These are phyloP conservation scores for Caenorhabditis inopinata DNA, from an alignment of 1,140 invertebrate species.

Conservation along the genomic window DNA sequence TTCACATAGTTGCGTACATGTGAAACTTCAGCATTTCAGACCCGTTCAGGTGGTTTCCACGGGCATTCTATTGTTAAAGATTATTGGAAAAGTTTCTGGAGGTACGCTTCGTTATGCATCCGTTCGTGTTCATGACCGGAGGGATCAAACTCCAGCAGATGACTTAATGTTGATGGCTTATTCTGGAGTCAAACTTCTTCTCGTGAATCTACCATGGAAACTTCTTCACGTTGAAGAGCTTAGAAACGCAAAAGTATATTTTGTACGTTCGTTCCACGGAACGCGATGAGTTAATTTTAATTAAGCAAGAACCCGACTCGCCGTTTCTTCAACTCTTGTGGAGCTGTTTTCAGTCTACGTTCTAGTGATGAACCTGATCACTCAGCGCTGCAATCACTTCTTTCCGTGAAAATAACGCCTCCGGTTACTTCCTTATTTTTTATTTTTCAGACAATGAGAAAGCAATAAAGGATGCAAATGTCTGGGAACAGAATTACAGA, in stretches of 20 bases:
- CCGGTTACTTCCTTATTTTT: too few relatives aligned
- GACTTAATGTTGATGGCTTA: slow-evolving; percentile 91
- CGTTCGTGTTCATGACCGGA: slow-evolving; percentile 97
- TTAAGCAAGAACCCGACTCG: neutral
- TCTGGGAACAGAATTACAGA: slow-evolving; percentile 11
- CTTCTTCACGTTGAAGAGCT: neutral
- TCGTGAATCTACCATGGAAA: slow-evolving; percentile 90
- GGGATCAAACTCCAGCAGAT: slow-evolving; percentile 72
- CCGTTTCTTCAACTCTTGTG: slow-evolving; percentile 22
- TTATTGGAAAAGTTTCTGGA: slow-evolving; percentile 67
- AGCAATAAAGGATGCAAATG: too few relatives aligned
- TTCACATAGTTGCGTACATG: too few relatives aligned
- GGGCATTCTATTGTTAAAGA: too few relatives aligned
- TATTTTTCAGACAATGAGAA: too few relatives aligned
- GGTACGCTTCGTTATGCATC: slow-evolving; percentile 97
- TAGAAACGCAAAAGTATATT: slow-evolving; percentile 15
- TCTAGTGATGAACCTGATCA: slow-evolving; percentile 54
- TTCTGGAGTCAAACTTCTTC: slow-evolving; percentile 75
- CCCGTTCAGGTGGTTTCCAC: too few relatives aligned
- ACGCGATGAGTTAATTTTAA: neutral
- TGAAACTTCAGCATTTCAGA: too few relatives aligned
- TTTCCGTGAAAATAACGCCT: too few relatives aligned
- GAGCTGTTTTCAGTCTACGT: slow-evolving; percentile 6
- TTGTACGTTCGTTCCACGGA: neutral
- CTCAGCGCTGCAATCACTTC: slow-evolving; percentile 43